Conservation (phyloP, 2,113 vertebrate species). For the Catharus bicknelli region DNA sequence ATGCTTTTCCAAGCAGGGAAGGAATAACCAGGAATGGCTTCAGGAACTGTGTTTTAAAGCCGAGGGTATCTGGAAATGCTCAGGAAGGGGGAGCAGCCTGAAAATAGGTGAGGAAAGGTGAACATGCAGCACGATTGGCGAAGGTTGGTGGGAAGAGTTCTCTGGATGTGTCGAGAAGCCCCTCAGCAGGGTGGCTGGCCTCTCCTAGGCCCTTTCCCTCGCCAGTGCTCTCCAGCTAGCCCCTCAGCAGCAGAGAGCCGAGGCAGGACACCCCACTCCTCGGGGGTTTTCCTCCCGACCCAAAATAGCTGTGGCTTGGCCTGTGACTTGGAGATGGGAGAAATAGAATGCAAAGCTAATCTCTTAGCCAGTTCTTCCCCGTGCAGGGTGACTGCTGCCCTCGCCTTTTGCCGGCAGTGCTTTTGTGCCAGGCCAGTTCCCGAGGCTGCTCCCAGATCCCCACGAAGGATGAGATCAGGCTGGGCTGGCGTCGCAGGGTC, state of each 20-base stretch:
- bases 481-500: neutral
- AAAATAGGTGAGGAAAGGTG: neutral
- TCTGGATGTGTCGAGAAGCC: fast-evolving
- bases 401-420: fast-evolving
- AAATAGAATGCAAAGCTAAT: constrained; percentile 3
- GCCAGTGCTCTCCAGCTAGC: neutral
- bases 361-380: neutral
- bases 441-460: neutral
- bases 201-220: neutral
- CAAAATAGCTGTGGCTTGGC: constrained; percentile 11
- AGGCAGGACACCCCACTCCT: neutral
- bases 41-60: neutral
- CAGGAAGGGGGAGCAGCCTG: neutral
- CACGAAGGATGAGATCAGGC: constrained; percentile 12
- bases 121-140: neutral
- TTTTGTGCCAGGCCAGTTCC: neutral
- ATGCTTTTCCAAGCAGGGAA: neutral
- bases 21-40: neutral
- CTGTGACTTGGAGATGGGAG: neutral
- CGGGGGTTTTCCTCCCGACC: neutral
- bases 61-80: neutral
- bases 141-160: neutral
- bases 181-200: neutral
- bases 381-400: fast-evolving
- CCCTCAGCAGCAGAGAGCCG: neutral